A percentile compares a stretch with the other conserved stretches of the same genome.
Evolutionary conservation across 2,113 vertebrate genomes (phyloP).

Genomic region (Myiagra hebetior): DNA sequence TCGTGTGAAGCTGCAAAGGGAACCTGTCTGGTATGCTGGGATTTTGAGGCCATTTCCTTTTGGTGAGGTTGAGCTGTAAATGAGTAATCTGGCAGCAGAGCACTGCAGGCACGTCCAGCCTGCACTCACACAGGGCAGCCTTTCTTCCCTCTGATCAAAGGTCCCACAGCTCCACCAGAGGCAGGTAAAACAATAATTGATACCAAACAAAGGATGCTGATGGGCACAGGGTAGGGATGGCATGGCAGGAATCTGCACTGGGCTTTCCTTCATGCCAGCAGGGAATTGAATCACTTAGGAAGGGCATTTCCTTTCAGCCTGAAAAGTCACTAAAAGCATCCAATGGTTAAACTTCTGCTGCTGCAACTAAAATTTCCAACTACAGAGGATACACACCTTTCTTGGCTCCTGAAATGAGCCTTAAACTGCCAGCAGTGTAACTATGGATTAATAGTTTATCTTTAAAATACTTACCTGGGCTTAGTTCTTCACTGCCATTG

Average conservation of each 20-base stretch:
- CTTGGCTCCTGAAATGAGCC: not conserved
- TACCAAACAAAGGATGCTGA: not conserved
- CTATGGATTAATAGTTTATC: not conserved
- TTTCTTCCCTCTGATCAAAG: not conserved
- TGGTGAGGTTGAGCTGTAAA: not conserved
- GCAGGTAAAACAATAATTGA: constrained; percentile 6
- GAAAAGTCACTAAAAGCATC: not conserved
- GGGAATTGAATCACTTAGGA: not conserved
- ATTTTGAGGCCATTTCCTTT: not conserved
- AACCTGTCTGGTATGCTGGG: not conserved
- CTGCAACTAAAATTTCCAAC: not conserved
- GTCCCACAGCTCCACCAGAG: not conserved
- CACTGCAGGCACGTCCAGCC: not conserved
- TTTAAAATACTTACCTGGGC: not conserved
- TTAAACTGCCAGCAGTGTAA: not conserved
- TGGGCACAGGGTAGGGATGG: not conserved
- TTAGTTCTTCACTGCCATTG: not conserved
- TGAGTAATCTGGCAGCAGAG: not conserved
- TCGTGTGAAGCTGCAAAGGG: not conserved
- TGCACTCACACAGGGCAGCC: not conserved
- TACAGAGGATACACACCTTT: not conserved
- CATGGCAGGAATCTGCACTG: not conserved
- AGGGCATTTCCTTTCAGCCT: not conserved
- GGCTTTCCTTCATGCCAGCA: not conserved
- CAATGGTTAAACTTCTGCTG: not conserved